phyloP scores from a whole-genome alignment of 2,113 vertebrate genomes.

The Nerophis ophidion region DNA sequence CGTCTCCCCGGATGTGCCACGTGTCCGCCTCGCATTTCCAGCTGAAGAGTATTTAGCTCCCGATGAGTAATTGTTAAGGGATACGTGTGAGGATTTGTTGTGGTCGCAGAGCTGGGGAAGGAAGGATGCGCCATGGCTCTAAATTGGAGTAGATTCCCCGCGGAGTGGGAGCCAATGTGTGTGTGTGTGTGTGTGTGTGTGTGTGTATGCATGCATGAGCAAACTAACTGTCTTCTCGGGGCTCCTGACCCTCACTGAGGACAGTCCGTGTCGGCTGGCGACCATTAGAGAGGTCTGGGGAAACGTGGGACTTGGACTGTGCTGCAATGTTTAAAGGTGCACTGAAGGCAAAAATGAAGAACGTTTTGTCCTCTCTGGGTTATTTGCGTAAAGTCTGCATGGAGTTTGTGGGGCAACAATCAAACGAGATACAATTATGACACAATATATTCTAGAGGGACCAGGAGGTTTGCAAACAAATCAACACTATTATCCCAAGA shows the following conservation, averaged over 20 bases:
- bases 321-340: background rate
- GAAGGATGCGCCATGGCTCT: conserved; percentile 42
- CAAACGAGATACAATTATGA: too few species aligned
- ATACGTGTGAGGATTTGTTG: conserved; percentile 53
- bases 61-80: conserved; percentile 25
- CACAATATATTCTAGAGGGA: too few species aligned
- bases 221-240: conserved; percentile 15
- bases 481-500: too few species aligned
- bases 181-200: conserved; percentile 17
- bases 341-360: too few species aligned
- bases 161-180: conserved; percentile 11
- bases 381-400: too few species aligned
- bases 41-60: conserved; percentile 49
- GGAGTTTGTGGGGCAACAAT: background rate
- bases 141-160: conserved; percentile 35
- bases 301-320: too few species aligned
- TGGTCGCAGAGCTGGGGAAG: conserved; percentile 14
- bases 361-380: too few species aligned
- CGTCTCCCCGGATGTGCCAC: conserved; percentile 17
- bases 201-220: conserved; percentile 28
- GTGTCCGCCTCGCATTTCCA: conserved; percentile 28
- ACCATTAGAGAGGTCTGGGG: conserved; percentile 31
- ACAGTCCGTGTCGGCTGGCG: conserved; percentile 19
- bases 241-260: conserved; percentile 14
- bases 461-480: too few species aligned